Conservation (phyloP, 2,888 invertebrate species). For the Cistogaster globosa region DNA sequence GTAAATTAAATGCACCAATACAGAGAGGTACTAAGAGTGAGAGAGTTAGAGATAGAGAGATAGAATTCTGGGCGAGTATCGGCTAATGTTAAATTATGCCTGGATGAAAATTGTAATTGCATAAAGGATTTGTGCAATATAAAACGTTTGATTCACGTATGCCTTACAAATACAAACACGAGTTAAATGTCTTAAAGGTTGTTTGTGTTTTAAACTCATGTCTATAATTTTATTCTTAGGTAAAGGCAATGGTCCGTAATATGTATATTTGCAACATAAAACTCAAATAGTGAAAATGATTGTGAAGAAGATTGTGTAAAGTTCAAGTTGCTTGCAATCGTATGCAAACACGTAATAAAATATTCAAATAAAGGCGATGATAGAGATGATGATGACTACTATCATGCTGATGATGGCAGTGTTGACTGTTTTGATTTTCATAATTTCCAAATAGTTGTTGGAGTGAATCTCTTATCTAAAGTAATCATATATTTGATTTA, state of each 20-base stretch:
- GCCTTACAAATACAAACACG: not conserved
- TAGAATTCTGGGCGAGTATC: not conserved
- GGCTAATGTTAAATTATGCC: constrained; percentile 29
- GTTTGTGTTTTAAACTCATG: not conserved
- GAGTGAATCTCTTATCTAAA: not conserved
- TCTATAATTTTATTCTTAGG: not conserved
- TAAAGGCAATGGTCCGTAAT: constrained; percentile 28
- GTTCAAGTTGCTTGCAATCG: constrained; percentile 28
- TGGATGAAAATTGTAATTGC: constrained; percentile 27
- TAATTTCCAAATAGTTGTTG: not conserved
- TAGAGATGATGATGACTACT: constrained; percentile 1
- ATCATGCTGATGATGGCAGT: constrained; percentile 4
- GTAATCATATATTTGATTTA: constrained; percentile 14
- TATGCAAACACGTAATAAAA: constrained; percentile 51
- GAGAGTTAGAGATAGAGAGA: not conserved
- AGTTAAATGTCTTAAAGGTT: constrained; percentile 33
- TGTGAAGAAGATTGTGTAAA: constrained; percentile 12
- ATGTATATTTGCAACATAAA: constrained; percentile 28
- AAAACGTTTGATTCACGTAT: constrained; percentile 15
- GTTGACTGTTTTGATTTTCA: constrained; percentile 1
- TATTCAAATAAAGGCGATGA: constrained; percentile 40
- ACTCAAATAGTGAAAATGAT: constrained; percentile 43
- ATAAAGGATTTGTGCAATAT: constrained; percentile 29
- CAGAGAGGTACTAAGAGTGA: not conserved
- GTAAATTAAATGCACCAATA: not conserved